These are phyloP conservation scores for Eutolmus rufibarbis DNA, from an alignment of 2,888 invertebrate genomes.

Conservation along the genomic window DNA sequence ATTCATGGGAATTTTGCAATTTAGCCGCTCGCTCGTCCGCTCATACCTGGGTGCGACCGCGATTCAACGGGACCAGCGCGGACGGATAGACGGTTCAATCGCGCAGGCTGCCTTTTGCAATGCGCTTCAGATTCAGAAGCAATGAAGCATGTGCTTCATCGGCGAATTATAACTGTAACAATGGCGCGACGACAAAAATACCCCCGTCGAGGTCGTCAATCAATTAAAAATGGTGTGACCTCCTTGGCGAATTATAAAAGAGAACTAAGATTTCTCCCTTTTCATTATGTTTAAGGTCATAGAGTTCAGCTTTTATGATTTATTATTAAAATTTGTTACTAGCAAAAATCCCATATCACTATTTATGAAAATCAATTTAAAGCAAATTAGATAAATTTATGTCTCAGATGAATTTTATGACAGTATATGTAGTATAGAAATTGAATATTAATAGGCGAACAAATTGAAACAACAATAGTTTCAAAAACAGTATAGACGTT, in stretches of 20 bases:
- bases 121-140: neutral
- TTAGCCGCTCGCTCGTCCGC: neutral
- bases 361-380: no score
- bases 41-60: neutral
- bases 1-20: neutral
- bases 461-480: no score
- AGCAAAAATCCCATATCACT: no score
- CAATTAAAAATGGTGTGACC: neutral
- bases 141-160: neutral
- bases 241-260: neutral
- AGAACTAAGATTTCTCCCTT: neutral
- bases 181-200: neutral
- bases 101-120: neutral
- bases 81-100: neutral
- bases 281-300: no score
- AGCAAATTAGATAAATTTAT: no score
- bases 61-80: neutral
- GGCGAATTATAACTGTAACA: neutral
- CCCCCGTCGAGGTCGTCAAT: neutral
- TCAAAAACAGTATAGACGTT: no score
- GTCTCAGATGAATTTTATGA: no score
- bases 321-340: no score
- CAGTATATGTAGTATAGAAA: no score
- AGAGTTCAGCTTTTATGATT: no score
- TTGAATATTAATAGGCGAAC: no score